Base-by-base conservation (phyloP, 2,113 vertebrate species). In the Platanista minor region DNA sequence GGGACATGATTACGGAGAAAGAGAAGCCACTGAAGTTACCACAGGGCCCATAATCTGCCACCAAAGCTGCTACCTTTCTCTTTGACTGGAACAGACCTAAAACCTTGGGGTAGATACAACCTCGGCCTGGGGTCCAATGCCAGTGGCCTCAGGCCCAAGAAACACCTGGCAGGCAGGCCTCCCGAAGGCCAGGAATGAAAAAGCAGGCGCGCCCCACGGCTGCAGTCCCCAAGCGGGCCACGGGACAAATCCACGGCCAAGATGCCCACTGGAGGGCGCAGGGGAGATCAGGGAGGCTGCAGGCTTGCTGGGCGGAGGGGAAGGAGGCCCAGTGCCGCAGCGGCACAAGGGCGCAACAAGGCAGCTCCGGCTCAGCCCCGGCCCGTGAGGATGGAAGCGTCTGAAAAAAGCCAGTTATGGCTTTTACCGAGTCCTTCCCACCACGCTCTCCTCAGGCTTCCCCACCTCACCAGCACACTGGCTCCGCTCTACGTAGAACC, bases 331-430 rank as follows among this genome's bases (percentile, higher is more conserved):
- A 8, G 21, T 0, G 54, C 54, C 7, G 52, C 52, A 15, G 52
- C 8, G 25, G 0, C 33, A 36, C 0, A 7, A 15, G 21, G 52
- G 49, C 5, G 13, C 52, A 17, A 57, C 27, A 62, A 4, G n/a
- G 8, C 5, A 54, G 64, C 11, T 9, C 8, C 39, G 13, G 31
- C 57, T 81, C 49, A 80, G 66, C 29, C 31, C 67, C 49, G 17
- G 23, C 78, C 49, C 29, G 8, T 46, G 43, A n/a, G 21, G 61
- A 69, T 36, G 21, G 3, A 36, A 59, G 14, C 6, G n/a, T 59
- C 67, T 57, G n/a, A 41, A 92, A 66, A 39, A 36, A 15, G 36
- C 52, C 43, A 59, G 18, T 2, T 75, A 52, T 66, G 82, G 39
- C 36, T 92, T 95, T 85, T 17, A 69, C 52, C 49, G 57, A 57